Conservation (phyloP, 92 coral and sea anemone genomes). For the Pocillopora meandrina region DNA sequence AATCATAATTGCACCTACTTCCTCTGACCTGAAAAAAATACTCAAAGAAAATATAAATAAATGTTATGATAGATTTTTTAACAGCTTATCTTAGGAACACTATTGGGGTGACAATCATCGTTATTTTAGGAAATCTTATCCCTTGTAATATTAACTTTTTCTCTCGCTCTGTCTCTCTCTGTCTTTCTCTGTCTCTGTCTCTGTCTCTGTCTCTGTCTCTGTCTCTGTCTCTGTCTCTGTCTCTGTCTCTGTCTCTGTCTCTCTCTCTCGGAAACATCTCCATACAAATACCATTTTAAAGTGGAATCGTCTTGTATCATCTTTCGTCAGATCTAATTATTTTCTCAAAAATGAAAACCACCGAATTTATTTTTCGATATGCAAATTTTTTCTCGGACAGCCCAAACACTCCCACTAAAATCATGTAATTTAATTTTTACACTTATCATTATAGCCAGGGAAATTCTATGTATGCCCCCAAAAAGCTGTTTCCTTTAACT, state of each 20-base stretch:
- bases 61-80: not conserved
- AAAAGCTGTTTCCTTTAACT: not conserved
- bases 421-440: not conserved
- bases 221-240: not conserved
- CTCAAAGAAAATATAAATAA: not conserved
- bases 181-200: not conserved
- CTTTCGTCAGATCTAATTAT: not conserved
- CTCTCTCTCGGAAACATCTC: not conserved
- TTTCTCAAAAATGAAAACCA: not conserved
- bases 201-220: not conserved
- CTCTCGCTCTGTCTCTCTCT: not conserved
- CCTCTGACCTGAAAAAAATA: not conserved
- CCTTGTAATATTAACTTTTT: not conserved
- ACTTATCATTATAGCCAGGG: not conserved
- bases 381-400: slow-evolving; percentile 1
- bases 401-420: not conserved
- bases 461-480: not conserved
- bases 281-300: not conserved
- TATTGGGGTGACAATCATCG: no score
- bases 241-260: not conserved
- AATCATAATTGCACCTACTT: not conserved
- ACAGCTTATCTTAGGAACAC: no score
- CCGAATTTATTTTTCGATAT: slow-evolving; percentile 7
- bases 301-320: not conserved
- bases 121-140: no score